Evolutionary conservation across 2,888 invertebrate genomes (phyloP), one percentile per base, ranked within the genome.

Genomic region (Idaea aversata): DNA sequence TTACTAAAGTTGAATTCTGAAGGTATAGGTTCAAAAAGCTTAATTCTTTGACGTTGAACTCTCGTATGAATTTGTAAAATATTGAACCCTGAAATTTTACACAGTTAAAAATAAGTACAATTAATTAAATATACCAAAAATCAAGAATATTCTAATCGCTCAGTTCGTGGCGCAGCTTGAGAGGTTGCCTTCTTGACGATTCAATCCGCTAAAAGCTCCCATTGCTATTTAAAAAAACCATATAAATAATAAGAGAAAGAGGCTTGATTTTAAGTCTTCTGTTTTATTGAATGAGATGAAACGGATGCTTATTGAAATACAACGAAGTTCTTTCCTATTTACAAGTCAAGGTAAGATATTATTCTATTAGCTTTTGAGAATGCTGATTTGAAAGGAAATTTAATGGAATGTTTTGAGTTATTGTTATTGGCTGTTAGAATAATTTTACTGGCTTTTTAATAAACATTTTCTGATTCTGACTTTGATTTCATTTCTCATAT

Each of bases 191-290:
- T 75, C 77, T 83, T 81, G 81, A 82, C 82, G 76, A 82, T 82
- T 81, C 82, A 83, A 85, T 85, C 79, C 82, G 67, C 83, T 83
- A 81, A 85, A 84, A 85, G 83, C 83, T 69, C 72, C 75, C 71
- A 72, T 67, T 72, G 65, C 68, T 73, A 77, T 77, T 76, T 74
- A 69, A 73, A 73, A 73, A 73, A 69, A 67, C 70, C 72, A 71
- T 70, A 68, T 72, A 74, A 76, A 78, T 72, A 77, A 77, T 77
- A 77, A 76, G 68, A 61, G 64, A 72, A 69, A 65, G 60, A 34
- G 58, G 65, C 38, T 65, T 71, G 66, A 69, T 70, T 70, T 65
- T 66, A 5, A 34, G 59, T 10, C 25, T 59, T 36, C 59, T 59
- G 15, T 59, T 34, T 34, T 15, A 59, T 59, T 59, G 59, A 59